These are phyloP conservation scores for Apogon talboti DNA, from an alignment of 2,797 vertebrate species.

Conservation along the genomic window DNA sequence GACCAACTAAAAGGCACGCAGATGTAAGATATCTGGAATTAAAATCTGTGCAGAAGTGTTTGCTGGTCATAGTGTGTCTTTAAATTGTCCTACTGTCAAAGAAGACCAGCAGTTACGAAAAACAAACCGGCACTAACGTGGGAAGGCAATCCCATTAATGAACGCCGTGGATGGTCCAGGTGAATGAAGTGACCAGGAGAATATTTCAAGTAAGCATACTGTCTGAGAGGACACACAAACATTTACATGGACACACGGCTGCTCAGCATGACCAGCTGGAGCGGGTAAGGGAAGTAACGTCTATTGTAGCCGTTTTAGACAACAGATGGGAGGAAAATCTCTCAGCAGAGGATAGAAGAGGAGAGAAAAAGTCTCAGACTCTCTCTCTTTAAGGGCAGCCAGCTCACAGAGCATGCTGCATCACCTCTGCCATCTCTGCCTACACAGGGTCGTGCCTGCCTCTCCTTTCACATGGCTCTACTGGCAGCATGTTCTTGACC, in stretches of 20 bases:
- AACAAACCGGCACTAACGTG: not conserved
- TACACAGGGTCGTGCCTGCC: conserved; percentile 61
- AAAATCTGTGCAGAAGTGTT: not conserved
- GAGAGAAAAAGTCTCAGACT: conserved; percentile 48
- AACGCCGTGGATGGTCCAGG: conserved; percentile 35
- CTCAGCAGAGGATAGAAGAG: conserved; percentile 27
- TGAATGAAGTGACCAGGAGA: conserved; percentile 44
- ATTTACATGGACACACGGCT: conserved; percentile 58
- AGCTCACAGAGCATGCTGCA: conserved; percentile 52
- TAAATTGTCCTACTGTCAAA: conserved; percentile 3
- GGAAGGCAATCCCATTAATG: conserved; percentile 10
- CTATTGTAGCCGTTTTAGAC: conserved; percentile 87
- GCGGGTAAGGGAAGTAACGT: conserved; percentile 78
- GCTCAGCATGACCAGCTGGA: conserved; percentile 85
- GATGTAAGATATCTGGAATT: conserved; percentile 1
- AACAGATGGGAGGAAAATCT: conserved; percentile 86
- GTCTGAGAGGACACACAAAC: conserved; percentile 46
- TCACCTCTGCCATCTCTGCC: conserved; percentile 63
- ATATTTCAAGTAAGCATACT: conserved; percentile 56
- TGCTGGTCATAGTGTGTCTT: not conserved
- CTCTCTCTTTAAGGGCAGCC: conserved; percentile 41
- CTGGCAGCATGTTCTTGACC: conserved; percentile 49
- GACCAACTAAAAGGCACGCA: not conserved
- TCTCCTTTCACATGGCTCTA: conserved; percentile 56
- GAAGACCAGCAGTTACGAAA: not conserved